Conservation (phyloP, 2,888 invertebrate species). For the Ectemnius lituratus region DNA sequence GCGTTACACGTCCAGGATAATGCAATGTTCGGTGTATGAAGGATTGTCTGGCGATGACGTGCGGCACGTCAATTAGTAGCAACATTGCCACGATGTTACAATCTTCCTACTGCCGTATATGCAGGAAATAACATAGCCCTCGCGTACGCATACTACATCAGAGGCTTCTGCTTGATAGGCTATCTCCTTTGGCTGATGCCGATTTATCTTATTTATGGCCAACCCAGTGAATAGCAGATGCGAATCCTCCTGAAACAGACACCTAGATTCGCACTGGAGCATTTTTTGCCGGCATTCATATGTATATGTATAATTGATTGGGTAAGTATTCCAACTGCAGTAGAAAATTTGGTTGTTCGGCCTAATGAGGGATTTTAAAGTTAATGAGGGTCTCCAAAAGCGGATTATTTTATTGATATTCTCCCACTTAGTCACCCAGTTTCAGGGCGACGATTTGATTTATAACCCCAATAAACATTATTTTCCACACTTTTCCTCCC, state of each 20-base stretch:
- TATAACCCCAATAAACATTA: conserved; percentile 21
- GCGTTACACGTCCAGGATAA: no score
- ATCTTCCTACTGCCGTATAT: neutral
- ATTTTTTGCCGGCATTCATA: neutral
- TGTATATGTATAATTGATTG: no score
- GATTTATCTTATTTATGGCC: neutral
- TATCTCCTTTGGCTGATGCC: conserved; percentile 15
- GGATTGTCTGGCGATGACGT: neutral
- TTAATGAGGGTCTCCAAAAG: no score
- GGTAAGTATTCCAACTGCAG: no score
- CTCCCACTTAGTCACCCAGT: neutral
- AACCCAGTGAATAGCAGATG: no score
- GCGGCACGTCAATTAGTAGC: conserved; percentile 2
- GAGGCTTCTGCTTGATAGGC: conserved; percentile 26
- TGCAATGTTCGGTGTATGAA: no score
- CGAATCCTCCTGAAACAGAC: no score
- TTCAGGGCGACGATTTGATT: conserved; percentile 24
- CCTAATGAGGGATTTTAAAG: no score
- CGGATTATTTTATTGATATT: no score
- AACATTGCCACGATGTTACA: neutral
- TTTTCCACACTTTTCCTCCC: conserved; percentile 14
- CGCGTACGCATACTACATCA: conserved; percentile 15
- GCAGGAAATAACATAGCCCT: conserved; percentile 15
- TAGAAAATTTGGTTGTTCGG: no score
- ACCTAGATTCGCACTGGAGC: no score